Evolutionary conservation across 2,797 vertebrate genomes (phyloP), one percentile per base, ranked within the genome.

Genomic region (Rhinatrema bivittatum): DNA sequence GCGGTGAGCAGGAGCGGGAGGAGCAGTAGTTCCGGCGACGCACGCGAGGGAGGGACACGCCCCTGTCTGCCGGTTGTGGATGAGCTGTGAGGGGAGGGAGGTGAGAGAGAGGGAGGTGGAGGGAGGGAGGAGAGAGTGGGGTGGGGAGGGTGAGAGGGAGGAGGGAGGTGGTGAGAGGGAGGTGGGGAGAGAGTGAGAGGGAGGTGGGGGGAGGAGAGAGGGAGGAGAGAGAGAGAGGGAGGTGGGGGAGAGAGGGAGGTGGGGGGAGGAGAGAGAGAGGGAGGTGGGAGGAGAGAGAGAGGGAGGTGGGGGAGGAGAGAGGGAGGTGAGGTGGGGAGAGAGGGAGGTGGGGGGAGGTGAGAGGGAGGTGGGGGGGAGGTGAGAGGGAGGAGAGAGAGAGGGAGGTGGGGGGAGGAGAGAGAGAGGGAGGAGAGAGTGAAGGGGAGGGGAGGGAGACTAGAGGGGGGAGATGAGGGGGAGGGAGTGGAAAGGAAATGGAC

Each of bases 221-320:
- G 3, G 15, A 11, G n/a, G n/a, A n/a, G n/a, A n/a, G n/a, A n/a
- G n/a, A n/a, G n/a, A 4, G 20, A 8, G 12, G 18, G 7, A 7
- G 3, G n/a, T 3, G 8, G 9, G 1, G 2, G 5, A n/a, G 3
- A 7, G 22, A 4, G 12, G 11, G 7, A 7, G 1, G 18, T 14
- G 20, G 15, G 13, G 9, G 3, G 14, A 8, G 16, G 28, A 20
- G 18, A 28, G 5, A 4, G 3, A 7, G 4, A 13, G 3, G 9
- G 7, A 16, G 9, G 14, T 10, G 5, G n/a, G 18, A 19, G 11
- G 20, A n/a, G 33, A 6, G 30, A 20, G 3, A 2, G 2, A 5
- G 18, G 20, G 4, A 32, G 15, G 10, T n/a, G 4, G 6, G 3
- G 3, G 1, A 4, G 11, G 2, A 8, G 5, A 3, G 2, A 14